Evolutionary conservation across 1,140 invertebrate genomes (phyloP).

Genomic region (Ladona fulva): DNA sequence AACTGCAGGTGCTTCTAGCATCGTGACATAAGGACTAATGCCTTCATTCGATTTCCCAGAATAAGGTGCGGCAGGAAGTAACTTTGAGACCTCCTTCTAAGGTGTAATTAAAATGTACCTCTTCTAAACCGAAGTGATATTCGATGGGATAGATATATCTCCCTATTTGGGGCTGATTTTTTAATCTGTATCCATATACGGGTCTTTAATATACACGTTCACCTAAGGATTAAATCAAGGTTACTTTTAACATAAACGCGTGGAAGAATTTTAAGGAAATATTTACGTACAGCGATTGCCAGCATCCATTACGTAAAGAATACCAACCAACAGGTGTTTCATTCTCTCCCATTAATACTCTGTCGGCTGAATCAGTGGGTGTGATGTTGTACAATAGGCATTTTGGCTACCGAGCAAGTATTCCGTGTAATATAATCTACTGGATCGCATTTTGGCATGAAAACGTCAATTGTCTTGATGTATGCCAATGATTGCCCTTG

Average conservation of each 20-base stretch:
- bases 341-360: not conserved
- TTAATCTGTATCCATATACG: too few species aligned
- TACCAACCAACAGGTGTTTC: not conserved
- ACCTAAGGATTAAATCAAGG: too few species aligned
- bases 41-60: too few species aligned
- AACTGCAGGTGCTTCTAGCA: too few species aligned
- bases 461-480: not conserved
- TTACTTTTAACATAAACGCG: not conserved
- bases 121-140: too few species aligned
- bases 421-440: not conserved
- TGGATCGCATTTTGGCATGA: not conserved
- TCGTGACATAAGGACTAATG: too few species aligned
- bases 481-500: not conserved
- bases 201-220: too few species aligned
- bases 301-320: not conserved
- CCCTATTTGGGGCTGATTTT: too few species aligned
- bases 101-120: too few species aligned
- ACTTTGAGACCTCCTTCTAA: too few species aligned
- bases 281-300: not conserved
- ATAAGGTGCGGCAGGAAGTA: too few species aligned
- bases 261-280: conserved; percentile 5
- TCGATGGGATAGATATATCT: too few species aligned
- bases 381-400: not conserved
- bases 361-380: not conserved
- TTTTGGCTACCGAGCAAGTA: not conserved